Percentiles rank a stretch among this genome's conserved stretches.
phyloP scores from a whole-genome alignment of 2,113 vertebrate species.

The Osmerus mordax region DNA sequence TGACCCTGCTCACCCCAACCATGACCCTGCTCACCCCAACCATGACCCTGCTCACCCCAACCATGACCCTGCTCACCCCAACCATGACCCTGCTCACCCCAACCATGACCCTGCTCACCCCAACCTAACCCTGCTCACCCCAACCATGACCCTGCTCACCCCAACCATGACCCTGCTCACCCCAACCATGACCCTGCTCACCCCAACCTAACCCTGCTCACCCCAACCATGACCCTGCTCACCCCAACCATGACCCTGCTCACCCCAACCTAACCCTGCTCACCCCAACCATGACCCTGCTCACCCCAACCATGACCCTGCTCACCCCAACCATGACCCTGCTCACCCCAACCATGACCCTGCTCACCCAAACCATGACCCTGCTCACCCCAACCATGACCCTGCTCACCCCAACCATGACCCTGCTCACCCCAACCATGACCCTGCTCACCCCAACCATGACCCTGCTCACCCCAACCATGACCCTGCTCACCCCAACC shows the following conservation, averaged over 20 bases:
- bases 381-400: background rate
- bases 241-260: background rate
- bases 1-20: background rate
- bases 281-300: background rate
- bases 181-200: background rate
- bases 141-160: background rate
- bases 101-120: background rate
- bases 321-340: background rate
- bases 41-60: background rate
- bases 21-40: background rate
- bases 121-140: no score
- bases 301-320: background rate
- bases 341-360: background rate
- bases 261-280: no score
- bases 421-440: background rate
- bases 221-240: background rate
- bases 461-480: background rate
- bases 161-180: background rate
- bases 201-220: no score
- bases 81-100: background rate
- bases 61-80: background rate
- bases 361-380: no score
- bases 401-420: background rate
- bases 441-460: background rate
- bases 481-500: background rate